Percentiles rank a stretch among this genome's conserved stretches.
phyloP scores from a whole-genome alignment of 2,888 invertebrate species.

The Drosophila ustulata region DNA sequence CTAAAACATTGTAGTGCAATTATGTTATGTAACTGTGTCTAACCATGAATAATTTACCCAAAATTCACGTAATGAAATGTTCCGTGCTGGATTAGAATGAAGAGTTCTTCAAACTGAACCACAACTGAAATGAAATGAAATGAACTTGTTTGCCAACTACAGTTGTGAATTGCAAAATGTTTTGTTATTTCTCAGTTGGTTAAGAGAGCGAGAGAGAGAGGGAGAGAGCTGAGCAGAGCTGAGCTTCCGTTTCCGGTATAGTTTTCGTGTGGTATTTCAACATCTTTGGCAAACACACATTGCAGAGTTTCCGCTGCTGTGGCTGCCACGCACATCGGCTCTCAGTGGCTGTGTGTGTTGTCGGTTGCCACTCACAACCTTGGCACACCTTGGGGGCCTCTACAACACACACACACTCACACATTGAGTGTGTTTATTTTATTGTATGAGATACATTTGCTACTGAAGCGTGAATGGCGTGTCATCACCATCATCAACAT shows the following conservation, averaged over 20 bases:
- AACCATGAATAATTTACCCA: not conserved
- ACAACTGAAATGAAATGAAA: not conserved
- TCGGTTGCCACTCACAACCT: slow-evolving; percentile 9
- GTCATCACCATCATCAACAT: slow-evolving; percentile 52
- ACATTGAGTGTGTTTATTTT: slow-evolving; percentile 60
- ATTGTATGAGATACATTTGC: slow-evolving; percentile 59
- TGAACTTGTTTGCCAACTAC: not conserved
- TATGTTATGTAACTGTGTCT: not conserved
- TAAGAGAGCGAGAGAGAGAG: slow-evolving; percentile 33
- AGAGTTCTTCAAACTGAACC: slow-evolving; percentile 1
- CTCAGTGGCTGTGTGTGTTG: slow-evolving; percentile 7
- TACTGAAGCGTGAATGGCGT: slow-evolving; percentile 63
- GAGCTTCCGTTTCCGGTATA: slow-evolving; percentile 71
- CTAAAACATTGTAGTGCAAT: not conserved
- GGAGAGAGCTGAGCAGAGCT: slow-evolving; percentile 34
- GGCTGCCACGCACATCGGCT: slow-evolving; percentile 13
- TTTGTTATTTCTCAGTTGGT: slow-evolving; percentile 53
- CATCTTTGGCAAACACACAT: slow-evolving; percentile 28
- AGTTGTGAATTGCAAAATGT: slow-evolving; percentile 26
- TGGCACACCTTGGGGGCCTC: slow-evolving; percentile 37
- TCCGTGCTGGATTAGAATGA: not conserved
- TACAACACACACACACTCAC: not conserved
- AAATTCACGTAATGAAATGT: not conserved
- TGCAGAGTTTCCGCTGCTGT: slow-evolving; percentile 32
- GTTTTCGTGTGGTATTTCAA: slow-evolving; percentile 48